A percentile compares a stretch with the other conserved stretches of the same genome.
Conservation (phyloP, 2,113 vertebrate species). For the Urocitellus parryii region DNA sequence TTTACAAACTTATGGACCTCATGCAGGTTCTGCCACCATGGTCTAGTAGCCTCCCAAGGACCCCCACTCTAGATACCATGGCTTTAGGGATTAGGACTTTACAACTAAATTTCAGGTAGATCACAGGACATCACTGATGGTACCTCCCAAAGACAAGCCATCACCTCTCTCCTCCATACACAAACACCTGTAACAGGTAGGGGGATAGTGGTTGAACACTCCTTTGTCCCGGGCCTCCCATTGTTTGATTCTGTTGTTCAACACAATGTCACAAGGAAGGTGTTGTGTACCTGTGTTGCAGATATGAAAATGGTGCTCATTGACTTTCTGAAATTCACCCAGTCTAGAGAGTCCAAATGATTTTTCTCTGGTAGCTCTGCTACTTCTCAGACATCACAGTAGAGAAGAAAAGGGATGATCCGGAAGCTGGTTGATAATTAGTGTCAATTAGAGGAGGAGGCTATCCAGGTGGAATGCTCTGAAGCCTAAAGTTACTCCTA, state of each 20-base stretch:
- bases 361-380: background rate
- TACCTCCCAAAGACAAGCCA: background rate
- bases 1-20: background rate
- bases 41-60: too few species aligned
- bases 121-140: background rate
- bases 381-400: background rate
- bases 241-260: background rate
- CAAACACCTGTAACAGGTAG: background rate
- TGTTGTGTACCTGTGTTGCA: background rate
- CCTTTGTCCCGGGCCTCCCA: background rate
- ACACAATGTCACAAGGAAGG: background rate
- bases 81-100: background rate
- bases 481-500: background rate
- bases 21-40: background rate
- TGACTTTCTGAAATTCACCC: background rate
- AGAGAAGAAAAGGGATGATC: background rate
- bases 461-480: background rate
- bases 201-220: background rate
- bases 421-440: background rate
- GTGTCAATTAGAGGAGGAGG: background rate
- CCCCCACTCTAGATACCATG: background rate
- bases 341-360: background rate
- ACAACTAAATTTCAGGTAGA: background rate
- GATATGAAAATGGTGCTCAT: background rate
- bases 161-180: background rate